Evolutionary conservation across 2,888 invertebrate genomes (phyloP).

Genomic region (Alcis repandata): DNA sequence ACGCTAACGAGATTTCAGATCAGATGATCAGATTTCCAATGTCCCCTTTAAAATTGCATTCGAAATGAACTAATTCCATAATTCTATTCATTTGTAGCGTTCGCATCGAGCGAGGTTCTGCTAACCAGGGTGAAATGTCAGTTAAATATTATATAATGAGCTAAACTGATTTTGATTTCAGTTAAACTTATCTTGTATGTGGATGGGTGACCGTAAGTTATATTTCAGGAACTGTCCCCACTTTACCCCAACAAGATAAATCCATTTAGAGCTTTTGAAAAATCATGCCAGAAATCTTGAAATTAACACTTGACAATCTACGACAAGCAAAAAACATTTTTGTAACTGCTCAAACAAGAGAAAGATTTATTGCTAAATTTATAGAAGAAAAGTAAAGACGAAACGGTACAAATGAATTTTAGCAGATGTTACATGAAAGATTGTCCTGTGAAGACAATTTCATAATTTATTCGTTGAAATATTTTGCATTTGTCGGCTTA

Average conservation of each 20-base stretch:
- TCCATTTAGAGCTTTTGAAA: too few species aligned
- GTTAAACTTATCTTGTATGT: not conserved
- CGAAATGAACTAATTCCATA: constrained; percentile 39
- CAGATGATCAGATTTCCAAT: constrained; percentile 36
- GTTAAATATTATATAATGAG: not conserved
- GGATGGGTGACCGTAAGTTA: too few species aligned
- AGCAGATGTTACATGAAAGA: constrained; percentile 31
- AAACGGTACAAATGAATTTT: constrained; percentile 21
- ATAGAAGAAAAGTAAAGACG: constrained; percentile 2
- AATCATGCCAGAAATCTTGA: too few species aligned
- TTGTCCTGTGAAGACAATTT: constrained; percentile 22
- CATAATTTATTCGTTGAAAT: constrained; percentile 13
- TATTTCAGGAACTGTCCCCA: too few species aligned
- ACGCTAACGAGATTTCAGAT: constrained; percentile 43
- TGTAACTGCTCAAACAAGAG: not conserved
- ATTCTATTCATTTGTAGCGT: not conserved
- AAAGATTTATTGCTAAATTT: constrained; percentile 23
- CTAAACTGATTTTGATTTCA: not conserved
- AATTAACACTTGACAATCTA: too few species aligned
- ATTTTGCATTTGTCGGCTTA: constrained; percentile 5
- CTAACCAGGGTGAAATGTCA: not conserved
- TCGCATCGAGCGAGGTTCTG: not conserved
- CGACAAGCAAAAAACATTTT: not conserved
- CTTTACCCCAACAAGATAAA: too few species aligned
- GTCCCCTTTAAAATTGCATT: constrained; percentile 44